Evolutionary conservation across 2,888 invertebrate genomes (phyloP), one percentile per base, ranked within the genome.

Genomic region (Orthosia gothica): DNA sequence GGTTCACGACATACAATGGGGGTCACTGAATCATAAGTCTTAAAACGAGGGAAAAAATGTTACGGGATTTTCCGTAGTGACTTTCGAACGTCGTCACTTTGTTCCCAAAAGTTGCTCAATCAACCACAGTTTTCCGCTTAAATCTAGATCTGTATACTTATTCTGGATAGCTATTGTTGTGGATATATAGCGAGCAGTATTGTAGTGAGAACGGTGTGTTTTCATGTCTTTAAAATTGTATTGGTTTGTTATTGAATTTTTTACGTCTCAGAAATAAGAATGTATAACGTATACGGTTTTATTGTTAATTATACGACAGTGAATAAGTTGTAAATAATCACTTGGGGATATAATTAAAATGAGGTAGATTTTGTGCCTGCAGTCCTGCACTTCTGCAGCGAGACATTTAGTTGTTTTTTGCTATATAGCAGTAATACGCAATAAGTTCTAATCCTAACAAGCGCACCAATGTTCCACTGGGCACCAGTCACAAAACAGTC

Each of bases 91-190:
- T 9, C 72, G 73, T 71, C 68, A 76, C 70, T 58, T 67, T 68
- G 77, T 88, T 90, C 88, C 86, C 76, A 90, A 92, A 91, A 91
- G 83, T 81, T 80, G 68, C 78, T 82, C 76, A 76, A 88, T 88
- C 70, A 76, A 90, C 89, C 87, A 87, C 87, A 87, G 77, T 85
- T 89, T 92, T 91, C 90, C 84, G 78, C 87, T 86, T 88, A 88
- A 88, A 74, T 73, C 63, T 75, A 82, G 63, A 74, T 73, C 54
- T 47, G 45, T 47, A n/a, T 23, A 12, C 73, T 62, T 89, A 90
- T 91, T 90, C 89, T 86, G 70, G 70, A 69, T 49, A 15, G 12
- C 1, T 47, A 16, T 70, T 20, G 13, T 45, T 20, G 13, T 57
- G 5, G 3, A 12, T n/a, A n/a, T n/a, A n/a, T 57, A 4, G 3